Base-by-base conservation (phyloP, 2,113 vertebrate genomes). In the Odontophorus gujanensis region DNA sequence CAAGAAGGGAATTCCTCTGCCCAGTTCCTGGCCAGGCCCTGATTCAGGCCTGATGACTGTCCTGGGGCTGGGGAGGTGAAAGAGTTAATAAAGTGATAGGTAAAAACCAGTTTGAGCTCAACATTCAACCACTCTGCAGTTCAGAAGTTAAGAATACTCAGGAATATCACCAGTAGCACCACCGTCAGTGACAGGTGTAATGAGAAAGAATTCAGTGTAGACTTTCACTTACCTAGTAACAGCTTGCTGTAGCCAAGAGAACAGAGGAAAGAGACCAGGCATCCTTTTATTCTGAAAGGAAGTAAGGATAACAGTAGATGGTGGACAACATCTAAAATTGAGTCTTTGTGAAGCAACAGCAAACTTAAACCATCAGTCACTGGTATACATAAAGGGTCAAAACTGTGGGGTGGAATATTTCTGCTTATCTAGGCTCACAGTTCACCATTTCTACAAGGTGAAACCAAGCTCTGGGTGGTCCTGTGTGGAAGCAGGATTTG, bases 341-440 rank as follows among this genome's bases (percentile, higher is more conserved):
- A 63, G 28, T 43, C 25, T 89, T 81, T 2, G 16, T 3, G 47
- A 91, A 73, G 15, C 30, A 30, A 61, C 7, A 53, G n/a, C 21
- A 43, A 82, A 88, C 28, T n/a, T 40, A 87, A 67, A n/a, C 55
- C 22, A 61, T 36, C 1, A 0, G 19, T 24, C 19, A 57, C 51
- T 55, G 74, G 28, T 30, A 84, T 55, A 12, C 22, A 67, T 83
- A 6, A 21, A 21, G 8, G 11, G 55, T 73, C 40, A 69, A 92
- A 87, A 68, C 15, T 12, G 11, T 40, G 25, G 11, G 22, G 4
- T 68, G 18, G 71, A 73, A 13, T 85, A 58, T 66, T 85, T 81
- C 59, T 90, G 16, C 63, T 90, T 71, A 50, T 88, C 82, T 88
- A 86, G 28, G 24, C 26, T 63, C 80, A 58, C 4, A 57, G 42